A percentile compares a stretch with the other conserved stretches of the same genome.
Conservation (phyloP, 2,797 vertebrate species). For the Hydrophis major region DNA sequence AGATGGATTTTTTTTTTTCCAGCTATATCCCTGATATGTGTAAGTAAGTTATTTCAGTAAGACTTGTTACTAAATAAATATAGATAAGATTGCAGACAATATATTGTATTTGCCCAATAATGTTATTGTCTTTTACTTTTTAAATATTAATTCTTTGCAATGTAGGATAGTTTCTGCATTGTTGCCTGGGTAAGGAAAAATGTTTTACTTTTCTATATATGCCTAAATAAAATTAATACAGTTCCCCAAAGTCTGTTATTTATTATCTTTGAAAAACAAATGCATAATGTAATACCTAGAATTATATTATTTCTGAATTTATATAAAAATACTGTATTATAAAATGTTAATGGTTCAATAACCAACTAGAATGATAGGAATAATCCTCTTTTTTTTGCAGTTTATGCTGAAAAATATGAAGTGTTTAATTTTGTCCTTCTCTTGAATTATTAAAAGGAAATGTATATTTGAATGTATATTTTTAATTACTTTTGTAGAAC, state of each 20-base stretch:
- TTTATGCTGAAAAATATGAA: background rate
- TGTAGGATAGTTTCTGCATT: background rate
- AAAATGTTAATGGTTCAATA: background rate
- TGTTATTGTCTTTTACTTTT: background rate
- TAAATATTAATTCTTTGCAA: background rate
- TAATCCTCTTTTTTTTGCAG: background rate
- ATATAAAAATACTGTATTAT: background rate
- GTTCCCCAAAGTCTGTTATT: background rate
- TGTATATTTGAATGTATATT: background rate
- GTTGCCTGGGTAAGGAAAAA: background rate
- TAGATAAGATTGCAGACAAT: background rate
- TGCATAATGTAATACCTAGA: background rate
- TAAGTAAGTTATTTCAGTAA: background rate
- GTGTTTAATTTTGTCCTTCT: background rate
- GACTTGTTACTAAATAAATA: background rate
- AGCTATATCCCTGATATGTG: background rate
- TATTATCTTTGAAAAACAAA: background rate
- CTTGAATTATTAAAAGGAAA: background rate
- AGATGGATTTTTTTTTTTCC: background rate
- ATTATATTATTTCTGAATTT: background rate
- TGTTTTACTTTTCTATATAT: background rate
- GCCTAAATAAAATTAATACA: background rate
- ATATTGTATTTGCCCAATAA: background rate
- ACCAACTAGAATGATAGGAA: background rate
- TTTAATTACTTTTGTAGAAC: background rate